These are phyloP conservation scores for Panagrolaimus sp. DNA, from an alignment of 1,140 invertebrate species.

Conservation along the genomic window DNA sequence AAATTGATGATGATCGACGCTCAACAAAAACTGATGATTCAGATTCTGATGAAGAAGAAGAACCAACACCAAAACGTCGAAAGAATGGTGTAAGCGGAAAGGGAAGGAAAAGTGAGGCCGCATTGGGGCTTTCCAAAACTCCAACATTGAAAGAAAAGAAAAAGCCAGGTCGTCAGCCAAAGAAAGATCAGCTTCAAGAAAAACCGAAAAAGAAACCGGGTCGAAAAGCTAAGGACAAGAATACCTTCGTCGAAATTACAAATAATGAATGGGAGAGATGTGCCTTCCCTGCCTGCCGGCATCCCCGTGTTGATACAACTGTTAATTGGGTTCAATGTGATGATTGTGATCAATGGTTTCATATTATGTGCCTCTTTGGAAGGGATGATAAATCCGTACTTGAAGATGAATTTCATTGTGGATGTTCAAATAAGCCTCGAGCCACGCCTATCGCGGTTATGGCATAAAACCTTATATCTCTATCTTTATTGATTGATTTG, in stretches of 20 bases:
- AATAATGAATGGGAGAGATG: constrained; percentile 3
- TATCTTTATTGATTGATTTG: too few relatives aligned
- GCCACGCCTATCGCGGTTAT: too few relatives aligned
- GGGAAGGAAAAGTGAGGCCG: background rate
- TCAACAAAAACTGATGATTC: background rate
- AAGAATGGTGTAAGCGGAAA: background rate
- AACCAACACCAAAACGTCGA: background rate
- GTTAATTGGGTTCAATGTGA: constrained; percentile 9
- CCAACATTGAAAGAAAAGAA: background rate
- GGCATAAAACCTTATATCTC: too few relatives aligned
- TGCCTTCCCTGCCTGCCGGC: background rate
- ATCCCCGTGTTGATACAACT: background rate
- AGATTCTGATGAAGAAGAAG: background rate
- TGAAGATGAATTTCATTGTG: too few relatives aligned
- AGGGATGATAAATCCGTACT: background rate
- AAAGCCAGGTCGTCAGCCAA: background rate
- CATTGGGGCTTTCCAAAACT: too few relatives aligned
- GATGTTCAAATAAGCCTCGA: too few relatives aligned
- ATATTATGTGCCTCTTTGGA: background rate
- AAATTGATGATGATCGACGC: too few relatives aligned
- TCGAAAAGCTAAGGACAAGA: background rate
- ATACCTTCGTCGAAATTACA: background rate
- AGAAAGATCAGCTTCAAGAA: background rate
- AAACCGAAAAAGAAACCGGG: background rate
- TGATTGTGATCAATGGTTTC: background rate